Conservation (phyloP, 2,888 invertebrate genomes). For the Muschampia plurimacula region DNA sequence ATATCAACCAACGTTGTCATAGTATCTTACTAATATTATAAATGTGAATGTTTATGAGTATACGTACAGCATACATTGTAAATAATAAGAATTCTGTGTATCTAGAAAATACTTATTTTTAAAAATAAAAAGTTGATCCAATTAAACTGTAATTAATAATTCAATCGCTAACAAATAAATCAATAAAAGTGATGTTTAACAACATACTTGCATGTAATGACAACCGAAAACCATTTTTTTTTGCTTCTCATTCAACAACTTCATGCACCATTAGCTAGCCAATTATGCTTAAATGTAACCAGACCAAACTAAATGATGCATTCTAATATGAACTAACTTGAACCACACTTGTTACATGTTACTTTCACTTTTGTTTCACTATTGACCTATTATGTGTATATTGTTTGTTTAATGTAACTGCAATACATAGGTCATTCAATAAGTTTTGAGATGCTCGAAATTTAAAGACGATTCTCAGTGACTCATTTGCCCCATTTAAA, state of each 20-base stretch:
- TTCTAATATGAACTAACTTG: background rate
- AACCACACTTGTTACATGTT: background rate
- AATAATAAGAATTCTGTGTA: too few relatives aligned
- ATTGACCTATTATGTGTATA: background rate
- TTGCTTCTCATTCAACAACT: slow-evolving; percentile 6
- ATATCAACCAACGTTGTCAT: too few relatives aligned
- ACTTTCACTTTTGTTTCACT: slow-evolving; percentile 21
- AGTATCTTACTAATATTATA: too few relatives aligned
- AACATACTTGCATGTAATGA: background rate
- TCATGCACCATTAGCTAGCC: slow-evolving; percentile 21
- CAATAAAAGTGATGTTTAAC: background rate
- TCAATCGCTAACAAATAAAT: background rate
- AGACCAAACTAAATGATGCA: slow-evolving; percentile 23
- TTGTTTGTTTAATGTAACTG: slow-evolving; percentile 13
- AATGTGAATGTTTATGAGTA: too few relatives aligned
- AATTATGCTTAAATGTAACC: slow-evolving; percentile 23
- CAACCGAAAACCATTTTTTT: slow-evolving; percentile 7
- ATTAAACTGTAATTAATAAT: background rate
- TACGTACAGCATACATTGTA: too few relatives aligned
- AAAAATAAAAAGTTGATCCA: background rate
- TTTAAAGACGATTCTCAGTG: too few relatives aligned
- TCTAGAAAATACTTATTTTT: too few relatives aligned
- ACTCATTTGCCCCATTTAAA: too few relatives aligned
- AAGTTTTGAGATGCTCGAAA: too few relatives aligned
- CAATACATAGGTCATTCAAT: background rate